Percentiles rank a stretch among this genome's conserved stretches.
Evolutionary conservation across 2,797 vertebrate genomes (phyloP).

Genomic region (Sebastes iracundus): DNA sequence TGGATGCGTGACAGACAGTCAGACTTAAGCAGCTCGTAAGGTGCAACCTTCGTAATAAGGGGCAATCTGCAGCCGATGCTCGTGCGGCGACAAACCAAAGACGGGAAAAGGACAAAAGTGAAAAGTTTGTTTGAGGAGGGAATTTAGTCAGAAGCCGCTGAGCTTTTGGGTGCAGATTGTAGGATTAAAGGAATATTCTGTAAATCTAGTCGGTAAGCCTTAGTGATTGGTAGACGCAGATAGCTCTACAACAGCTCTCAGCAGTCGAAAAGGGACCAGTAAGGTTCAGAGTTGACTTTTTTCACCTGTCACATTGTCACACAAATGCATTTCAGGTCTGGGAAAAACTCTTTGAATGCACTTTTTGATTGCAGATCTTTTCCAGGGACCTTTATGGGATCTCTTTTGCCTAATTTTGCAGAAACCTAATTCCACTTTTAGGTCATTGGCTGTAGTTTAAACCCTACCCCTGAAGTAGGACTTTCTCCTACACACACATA

Average conservation of each 20-base stretch:
- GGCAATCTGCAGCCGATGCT: background rate
- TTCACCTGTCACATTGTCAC: background rate
- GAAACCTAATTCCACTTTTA: background rate
- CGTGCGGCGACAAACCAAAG: conserved; percentile 15
- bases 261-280: background rate
- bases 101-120: conserved; percentile 15
- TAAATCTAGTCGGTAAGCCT: conserved; percentile 40
- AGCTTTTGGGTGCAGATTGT: conserved; percentile 32
- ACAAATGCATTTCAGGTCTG: background rate
- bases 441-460: no score
- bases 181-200: conserved; percentile 45
- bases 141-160: conserved; percentile 5
- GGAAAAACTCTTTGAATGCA: background rate
- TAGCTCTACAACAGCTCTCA: background rate
- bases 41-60: conserved; percentile 28
- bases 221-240: conserved; percentile 25
- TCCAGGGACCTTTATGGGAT: background rate
- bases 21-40: conserved; percentile 24
- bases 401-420: background rate
- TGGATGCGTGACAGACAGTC: conserved; percentile 24
- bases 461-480: no score
- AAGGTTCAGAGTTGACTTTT: background rate
- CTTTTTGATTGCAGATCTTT: background rate
- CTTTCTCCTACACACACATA: no score
- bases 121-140: conserved; percentile 39